Base-by-base conservation (phyloP, 2,888 invertebrate species). In the Drosophila ezoana region DNA sequence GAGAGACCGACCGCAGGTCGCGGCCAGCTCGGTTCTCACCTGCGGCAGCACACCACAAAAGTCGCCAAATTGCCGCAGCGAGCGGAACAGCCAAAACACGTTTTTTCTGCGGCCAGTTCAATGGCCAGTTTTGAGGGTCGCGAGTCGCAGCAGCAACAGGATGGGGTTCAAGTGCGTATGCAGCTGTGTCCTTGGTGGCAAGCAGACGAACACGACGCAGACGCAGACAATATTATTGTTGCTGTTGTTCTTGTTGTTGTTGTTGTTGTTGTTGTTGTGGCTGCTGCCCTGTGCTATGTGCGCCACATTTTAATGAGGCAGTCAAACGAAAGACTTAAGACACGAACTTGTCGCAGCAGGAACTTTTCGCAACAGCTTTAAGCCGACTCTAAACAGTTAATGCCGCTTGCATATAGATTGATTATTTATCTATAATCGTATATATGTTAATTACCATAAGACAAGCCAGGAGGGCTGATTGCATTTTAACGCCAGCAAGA, bases 371-470 rank as follows among this genome's bases (percentile, higher is more conserved):
- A 72, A 76, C 64, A 60, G 56, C 65, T 61, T 61, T 86, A 79
- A 88, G 76, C 63, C 51, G 74, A 65, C 74, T 62, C 47, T 68
- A 59, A 73, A 59, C 47, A 52, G n/a, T 54, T 84, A 89, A 85
- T 77, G 68, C 86, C 66, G 43, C 78, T 70, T 73, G 89, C 84
- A 84, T 89, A 87, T 87, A 87, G 79, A 84, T 89, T 89, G 84
- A 77, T 72, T 74, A 81, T 74, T 83, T 59, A 61, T 51, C 51
- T 58, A 71, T 79, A 63, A 64, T 69, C 45, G 56, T 41, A 47
- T 28, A 45, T 8, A 20, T 20, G 20, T 58, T 18, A 68, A 45
- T 66, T 41, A n/a, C 47, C 53, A 57, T 57, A 64, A 38, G 43
- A 14, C 45, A 44, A 32, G 4, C 9, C 52, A 20, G 37, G 49